These are phyloP conservation scores for Frieseomelitta varia DNA, from an alignment of 1,140 invertebrate genomes.

Conservation along the genomic window DNA sequence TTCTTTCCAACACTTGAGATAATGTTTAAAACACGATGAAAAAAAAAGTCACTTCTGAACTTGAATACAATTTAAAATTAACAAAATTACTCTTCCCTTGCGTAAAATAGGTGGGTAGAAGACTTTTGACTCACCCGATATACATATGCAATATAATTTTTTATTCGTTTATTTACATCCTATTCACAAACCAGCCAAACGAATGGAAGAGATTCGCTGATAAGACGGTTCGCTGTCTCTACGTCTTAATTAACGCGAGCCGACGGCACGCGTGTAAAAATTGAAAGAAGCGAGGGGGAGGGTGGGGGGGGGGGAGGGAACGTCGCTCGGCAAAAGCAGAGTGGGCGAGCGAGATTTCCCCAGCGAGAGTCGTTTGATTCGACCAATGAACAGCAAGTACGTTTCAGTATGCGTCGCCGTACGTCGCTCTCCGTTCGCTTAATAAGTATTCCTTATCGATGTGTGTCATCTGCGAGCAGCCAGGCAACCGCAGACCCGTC, in stretches of 20 bases:
- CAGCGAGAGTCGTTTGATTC: conserved; percentile 48
- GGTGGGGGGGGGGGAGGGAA: no score
- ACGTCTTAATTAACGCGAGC: conserved; percentile 10
- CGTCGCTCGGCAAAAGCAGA: conserved; percentile 10
- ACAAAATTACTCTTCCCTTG: no score
- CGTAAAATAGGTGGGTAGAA: no score
- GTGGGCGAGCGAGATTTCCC: conserved; percentile 57
- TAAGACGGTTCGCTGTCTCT: not conserved
- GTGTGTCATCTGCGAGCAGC: conserved; percentile 65
- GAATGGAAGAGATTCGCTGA: not conserved
- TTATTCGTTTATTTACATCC: not conserved
- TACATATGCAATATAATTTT: no score
- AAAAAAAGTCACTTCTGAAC: no score
- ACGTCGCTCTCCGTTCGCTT: conserved; percentile 58
- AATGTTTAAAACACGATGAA: no score
- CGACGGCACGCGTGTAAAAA: conserved; percentile 10
- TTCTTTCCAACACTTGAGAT: no score
- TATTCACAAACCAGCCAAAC: not conserved
- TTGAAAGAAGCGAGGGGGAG: conserved; percentile 36
- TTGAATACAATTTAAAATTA: no score
- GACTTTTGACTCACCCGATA: no score
- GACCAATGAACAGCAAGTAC: conserved; percentile 42
- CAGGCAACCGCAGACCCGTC: conserved; percentile 49
- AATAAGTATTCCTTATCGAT: conserved; percentile 70
- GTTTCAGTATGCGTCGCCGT: conserved; percentile 50